Conservation (phyloP, 2,797 vertebrate genomes). For the Xenentodon cancila region DNA sequence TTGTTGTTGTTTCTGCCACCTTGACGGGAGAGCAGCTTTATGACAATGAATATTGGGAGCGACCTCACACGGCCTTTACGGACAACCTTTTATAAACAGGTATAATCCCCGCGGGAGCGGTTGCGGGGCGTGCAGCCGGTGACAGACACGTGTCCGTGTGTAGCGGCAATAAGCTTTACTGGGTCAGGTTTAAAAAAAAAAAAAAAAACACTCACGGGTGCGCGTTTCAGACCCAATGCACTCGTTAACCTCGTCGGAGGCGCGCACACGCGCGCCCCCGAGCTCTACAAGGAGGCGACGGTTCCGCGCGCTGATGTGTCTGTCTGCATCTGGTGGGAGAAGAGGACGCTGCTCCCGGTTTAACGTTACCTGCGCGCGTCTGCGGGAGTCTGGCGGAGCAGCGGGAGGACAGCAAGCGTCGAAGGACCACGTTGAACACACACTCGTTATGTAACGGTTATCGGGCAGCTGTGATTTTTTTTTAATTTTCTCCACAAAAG, state of each 20-base stretch:
- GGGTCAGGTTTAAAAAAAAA: constrained; percentile 64
- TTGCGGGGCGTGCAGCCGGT: constrained; percentile 26
- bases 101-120: constrained; percentile 47
- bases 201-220: constrained; percentile 43
- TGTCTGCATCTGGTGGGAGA: constrained; percentile 69
- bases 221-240: constrained; percentile 71
- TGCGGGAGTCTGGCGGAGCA: neutral
- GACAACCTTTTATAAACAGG: constrained; percentile 42
- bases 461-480: constrained; percentile 25
- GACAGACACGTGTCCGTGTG: constrained; percentile 46
- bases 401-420: neutral
- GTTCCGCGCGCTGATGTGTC: constrained; percentile 73
- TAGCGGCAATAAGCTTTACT: constrained; percentile 52
- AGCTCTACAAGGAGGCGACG: constrained; percentile 30
- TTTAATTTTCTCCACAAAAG: constrained; percentile 30
- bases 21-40: constrained; percentile 31
- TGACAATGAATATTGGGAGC: constrained; percentile 69
- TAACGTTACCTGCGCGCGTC: constrained; percentile 48
- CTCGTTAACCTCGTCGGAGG: constrained; percentile 72
- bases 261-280: constrained; percentile 53
- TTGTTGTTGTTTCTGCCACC: neutral
- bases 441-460: neutral
- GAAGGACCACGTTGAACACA: constrained; percentile 18
- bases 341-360: constrained; percentile 55
- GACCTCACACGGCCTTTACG: constrained; percentile 77